Percentiles rank a stretch among this genome's conserved stretches.
These are phyloP conservation scores for Actinernus sp. DNA, from an alignment of 92 coral and sea anemone species.

Conservation along the genomic window DNA sequence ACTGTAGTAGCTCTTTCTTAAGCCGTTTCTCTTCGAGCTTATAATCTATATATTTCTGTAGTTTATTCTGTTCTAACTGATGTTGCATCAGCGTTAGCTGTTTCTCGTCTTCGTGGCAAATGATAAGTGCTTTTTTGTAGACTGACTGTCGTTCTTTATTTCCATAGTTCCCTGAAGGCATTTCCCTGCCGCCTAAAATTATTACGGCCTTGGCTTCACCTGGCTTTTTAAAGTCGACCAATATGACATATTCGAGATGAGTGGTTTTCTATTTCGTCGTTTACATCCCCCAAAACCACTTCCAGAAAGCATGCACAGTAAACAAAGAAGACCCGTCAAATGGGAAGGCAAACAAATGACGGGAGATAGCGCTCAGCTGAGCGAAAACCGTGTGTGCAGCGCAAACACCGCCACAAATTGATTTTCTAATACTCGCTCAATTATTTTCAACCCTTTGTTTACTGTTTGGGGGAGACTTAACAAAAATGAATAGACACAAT, in stretches of 20 bases:
- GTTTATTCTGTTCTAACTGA: constrained; percentile 62
- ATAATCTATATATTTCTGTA: constrained; percentile 74
- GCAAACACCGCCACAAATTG: constrained; percentile 3
- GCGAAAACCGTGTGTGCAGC: neutral
- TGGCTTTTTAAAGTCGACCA: too few species aligned
- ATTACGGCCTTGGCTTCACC: too few species aligned
- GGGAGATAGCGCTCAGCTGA: neutral
- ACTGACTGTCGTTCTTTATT: constrained; percentile 73
- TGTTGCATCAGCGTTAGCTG: constrained; percentile 42
- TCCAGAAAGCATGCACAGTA: neutral
- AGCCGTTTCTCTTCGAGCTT: constrained; percentile 74
- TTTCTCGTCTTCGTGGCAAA: constrained; percentile 73
- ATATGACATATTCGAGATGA: too few species aligned
- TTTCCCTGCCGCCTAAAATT: neutral
- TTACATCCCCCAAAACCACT: neutral
- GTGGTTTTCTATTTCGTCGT: too few species aligned
- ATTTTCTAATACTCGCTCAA: constrained; percentile 11
- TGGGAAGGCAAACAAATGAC: neutral
- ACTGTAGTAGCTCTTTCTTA: constrained; percentile 68
- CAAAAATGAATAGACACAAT: constrained; percentile 24
- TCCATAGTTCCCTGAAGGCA: constrained; percentile 68
- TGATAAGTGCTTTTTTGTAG: constrained; percentile 78
- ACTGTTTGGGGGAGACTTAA: constrained; percentile 35
- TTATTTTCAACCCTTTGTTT: constrained; percentile 26
- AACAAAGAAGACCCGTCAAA: neutral